Evolutionary conservation across 2,113 vertebrate genomes (phyloP).

Genomic region (Telmatochromis brachygnathus): DNA sequence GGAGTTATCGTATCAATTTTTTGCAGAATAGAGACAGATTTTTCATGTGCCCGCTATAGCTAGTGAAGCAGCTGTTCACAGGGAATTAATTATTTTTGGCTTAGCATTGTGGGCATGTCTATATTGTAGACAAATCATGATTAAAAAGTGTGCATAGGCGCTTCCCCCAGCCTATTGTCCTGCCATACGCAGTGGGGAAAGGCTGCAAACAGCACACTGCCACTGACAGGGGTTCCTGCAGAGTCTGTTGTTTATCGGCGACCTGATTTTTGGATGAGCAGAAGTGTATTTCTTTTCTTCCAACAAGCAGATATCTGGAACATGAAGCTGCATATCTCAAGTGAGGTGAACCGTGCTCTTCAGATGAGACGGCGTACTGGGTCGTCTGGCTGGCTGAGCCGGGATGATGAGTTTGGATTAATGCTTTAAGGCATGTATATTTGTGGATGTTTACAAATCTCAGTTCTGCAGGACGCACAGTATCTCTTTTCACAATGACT

Average conservation of each 20-base stretch:
- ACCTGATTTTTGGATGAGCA: constrained; percentile 3
- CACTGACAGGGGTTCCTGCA: not conserved
- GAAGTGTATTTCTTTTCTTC: not conserved
- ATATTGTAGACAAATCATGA: not conserved
- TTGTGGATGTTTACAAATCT: constrained; percentile 19
- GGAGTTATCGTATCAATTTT: not conserved
- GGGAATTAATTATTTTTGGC: not conserved
- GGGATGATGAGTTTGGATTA: not conserved
- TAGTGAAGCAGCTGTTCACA: not conserved
- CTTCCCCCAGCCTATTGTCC: not conserved
- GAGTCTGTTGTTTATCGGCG: not conserved
- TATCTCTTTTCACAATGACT: not conserved
- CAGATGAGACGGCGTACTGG: not conserved
- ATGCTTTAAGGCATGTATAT: constrained; percentile 5
- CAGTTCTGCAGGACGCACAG: not conserved
- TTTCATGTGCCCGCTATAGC: not conserved
- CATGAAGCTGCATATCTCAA: not conserved
- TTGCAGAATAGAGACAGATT: not conserved
- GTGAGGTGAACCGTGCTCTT: constrained; percentile 14
- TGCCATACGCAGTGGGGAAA: not conserved
- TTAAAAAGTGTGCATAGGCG: not conserved
- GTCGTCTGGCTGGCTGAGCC: constrained; percentile 12
- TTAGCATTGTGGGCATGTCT: not conserved
- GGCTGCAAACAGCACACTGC: not conserved
- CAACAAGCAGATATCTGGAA: constrained; percentile 16